Conservation (phyloP, 2,797 vertebrate genomes). For the Spheniscus humboldti region DNA sequence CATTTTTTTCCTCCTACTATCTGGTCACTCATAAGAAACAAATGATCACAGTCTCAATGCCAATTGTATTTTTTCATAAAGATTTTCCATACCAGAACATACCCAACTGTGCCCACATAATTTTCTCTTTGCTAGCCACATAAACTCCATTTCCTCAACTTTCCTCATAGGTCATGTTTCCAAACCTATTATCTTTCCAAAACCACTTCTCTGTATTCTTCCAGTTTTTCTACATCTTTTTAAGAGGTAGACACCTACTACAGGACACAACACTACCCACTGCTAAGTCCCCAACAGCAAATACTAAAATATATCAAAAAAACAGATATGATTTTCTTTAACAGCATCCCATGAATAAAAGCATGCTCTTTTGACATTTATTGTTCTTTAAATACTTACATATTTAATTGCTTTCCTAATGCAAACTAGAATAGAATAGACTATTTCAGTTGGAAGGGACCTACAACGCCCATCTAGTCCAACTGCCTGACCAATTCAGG, state of each 20-base stretch:
- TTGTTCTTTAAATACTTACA: background rate
- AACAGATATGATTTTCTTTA: fast-evolving
- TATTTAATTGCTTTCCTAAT: background rate
- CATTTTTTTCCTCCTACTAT: background rate
- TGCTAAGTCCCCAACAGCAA: background rate
- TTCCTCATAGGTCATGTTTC: background rate
- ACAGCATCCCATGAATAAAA: background rate
- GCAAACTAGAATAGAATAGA: background rate
- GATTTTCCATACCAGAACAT: background rate
- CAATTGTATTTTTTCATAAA: background rate
- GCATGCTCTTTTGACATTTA: background rate
- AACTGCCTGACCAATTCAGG: background rate
- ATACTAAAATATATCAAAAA: background rate
- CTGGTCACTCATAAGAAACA: background rate
- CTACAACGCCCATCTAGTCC: background rate
- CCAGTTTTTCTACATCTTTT: background rate
- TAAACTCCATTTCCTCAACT: background rate
- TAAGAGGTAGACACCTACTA: background rate
- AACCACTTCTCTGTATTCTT: background rate
- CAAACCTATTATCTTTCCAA: no score
- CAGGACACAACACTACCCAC: background rate
- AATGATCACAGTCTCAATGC: background rate
- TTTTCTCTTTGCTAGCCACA: background rate
- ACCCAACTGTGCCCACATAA: background rate
- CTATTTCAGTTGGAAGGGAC: background rate